Percentiles rank a stretch among this genome's conserved stretches.
Conservation (phyloP, 2,888 invertebrate species). For the Ophion ellenae region DNA sequence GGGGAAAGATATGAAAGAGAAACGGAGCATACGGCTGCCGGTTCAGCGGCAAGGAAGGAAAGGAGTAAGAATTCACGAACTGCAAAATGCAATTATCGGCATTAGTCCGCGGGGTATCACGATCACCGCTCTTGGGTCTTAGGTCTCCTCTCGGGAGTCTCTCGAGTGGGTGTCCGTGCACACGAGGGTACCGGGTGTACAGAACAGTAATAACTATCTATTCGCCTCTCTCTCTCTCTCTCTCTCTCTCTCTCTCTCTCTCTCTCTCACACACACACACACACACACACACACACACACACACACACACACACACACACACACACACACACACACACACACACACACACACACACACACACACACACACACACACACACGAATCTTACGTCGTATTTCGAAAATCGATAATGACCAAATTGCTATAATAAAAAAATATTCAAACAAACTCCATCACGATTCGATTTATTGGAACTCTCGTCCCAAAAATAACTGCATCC, state of each 20-base stretch:
- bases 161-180: slow-evolving; percentile 70
- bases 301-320: neutral
- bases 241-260: neutral
- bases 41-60: slow-evolving; percentile 73
- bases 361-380: neutral
- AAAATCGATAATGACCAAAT: neutral
- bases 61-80: slow-evolving; percentile 82
- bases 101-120: slow-evolving; percentile 83
- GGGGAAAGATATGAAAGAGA: slow-evolving; percentile 64
- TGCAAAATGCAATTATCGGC: slow-evolving; percentile 83
- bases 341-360: neutral
- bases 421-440: slow-evolving; percentile 5
- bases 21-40: slow-evolving; percentile 65
- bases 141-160: slow-evolving; percentile 40
- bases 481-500: neutral
- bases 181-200: slow-evolving; percentile 74
- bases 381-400: neutral
- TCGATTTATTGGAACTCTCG: neutral
- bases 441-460: neutral
- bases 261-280: too few species aligned
- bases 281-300: neutral
- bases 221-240: neutral
- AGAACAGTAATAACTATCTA: neutral
- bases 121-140: slow-evolving; percentile 75
- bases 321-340: too few species aligned